Conservation (phyloP, 2,113 vertebrate genomes). For the Brachypteracias leptosomus region DNA sequence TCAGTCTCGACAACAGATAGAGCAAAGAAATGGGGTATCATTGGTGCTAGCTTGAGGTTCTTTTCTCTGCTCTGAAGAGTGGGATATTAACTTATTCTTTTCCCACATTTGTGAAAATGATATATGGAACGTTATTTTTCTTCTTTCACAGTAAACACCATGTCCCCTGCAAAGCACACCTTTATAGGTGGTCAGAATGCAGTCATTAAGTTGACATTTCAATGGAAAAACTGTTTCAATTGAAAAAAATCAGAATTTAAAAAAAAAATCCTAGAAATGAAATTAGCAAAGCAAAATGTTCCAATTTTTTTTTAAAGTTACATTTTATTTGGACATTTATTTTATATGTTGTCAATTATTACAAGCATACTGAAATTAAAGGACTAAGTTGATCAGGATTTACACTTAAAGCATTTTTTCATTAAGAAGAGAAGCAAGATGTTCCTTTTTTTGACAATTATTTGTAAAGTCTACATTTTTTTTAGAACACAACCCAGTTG, state of each 20-base stretch:
- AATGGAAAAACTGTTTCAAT: background rate
- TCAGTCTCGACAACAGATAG: background rate
- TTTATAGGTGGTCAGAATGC: background rate
- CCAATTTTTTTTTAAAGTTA: too few species aligned
- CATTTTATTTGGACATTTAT: background rate
- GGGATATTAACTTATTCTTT: background rate
- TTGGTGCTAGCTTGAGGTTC: background rate
- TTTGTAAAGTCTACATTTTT: background rate
- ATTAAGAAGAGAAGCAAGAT: background rate
- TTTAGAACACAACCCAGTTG: background rate
- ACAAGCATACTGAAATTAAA: background rate
- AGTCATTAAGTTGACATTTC: background rate
- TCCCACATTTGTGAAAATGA: background rate
- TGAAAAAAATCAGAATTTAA: background rate
- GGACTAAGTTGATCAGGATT: background rate
- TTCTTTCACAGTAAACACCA: background rate
- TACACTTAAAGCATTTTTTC: background rate
- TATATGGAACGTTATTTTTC: background rate
- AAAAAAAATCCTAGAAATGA: background rate
- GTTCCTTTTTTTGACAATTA: background rate
- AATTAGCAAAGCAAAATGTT: background rate
- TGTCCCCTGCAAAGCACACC: background rate
- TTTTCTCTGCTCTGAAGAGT: background rate
- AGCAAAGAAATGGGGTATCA: background rate
- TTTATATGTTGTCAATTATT: background rate